These are phyloP conservation scores for Aleiodes testaceus DNA, from an alignment of 2,888 invertebrate species.

Conservation along the genomic window DNA sequence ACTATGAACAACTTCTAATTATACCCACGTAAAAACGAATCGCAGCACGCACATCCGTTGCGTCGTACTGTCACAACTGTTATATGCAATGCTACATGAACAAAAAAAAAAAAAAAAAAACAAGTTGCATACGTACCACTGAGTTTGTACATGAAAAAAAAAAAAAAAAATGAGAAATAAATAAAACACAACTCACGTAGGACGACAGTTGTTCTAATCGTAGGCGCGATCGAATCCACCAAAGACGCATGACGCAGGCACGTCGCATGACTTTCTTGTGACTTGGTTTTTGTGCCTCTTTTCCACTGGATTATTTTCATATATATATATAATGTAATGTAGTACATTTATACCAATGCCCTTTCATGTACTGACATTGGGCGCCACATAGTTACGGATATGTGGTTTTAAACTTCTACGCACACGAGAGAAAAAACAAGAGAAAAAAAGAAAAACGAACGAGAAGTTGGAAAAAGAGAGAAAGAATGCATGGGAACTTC, in stretches of 20 bases:
- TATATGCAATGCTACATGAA: conserved; percentile 24
- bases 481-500: conserved; percentile 57
- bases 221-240: conserved; percentile 39
- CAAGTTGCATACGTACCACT: conserved; percentile 11
- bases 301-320: conserved; percentile 14
- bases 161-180: conserved; percentile 10
- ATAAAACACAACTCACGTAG: conserved; percentile 39
- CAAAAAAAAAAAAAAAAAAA: conserved; percentile 24
- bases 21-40: conserved; percentile 25
- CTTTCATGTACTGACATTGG: conserved; percentile 28
- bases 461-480: neutral
- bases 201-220: conserved; percentile 47
- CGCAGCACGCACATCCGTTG: conserved; percentile 43
- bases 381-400: conserved; percentile 24
- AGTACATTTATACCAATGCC: conserved; percentile 21
- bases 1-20: conserved; percentile 29
- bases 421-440: neutral
- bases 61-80: conserved; percentile 23
- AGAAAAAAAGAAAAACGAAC: neutral
- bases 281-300: neutral
- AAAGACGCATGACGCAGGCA: conserved; percentile 44
- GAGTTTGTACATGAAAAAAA: conserved; percentile 4
- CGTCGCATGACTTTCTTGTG: conserved; percentile 31
- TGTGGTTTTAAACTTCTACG: conserved; percentile 14
- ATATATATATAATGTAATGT: conserved; percentile 1